A percentile compares a stretch with the other conserved stretches of the same genome.
These are phyloP conservation scores for Chionodraco myersi DNA, from an alignment of 2,113 vertebrate species.

Conservation along the genomic window DNA sequence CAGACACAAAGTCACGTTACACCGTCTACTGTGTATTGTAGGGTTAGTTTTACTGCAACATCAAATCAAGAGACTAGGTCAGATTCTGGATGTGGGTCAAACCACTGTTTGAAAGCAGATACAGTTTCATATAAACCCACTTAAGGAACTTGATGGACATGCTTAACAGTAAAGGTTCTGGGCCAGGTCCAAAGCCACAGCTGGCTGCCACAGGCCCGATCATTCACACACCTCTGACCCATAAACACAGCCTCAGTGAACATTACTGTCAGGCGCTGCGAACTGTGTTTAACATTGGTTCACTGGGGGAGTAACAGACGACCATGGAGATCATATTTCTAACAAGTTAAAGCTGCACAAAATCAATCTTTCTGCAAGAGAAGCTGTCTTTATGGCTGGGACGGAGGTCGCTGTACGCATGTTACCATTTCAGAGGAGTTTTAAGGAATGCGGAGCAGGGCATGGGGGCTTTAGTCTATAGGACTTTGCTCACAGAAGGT, in stretches of 20 bases:
- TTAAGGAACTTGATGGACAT: slow-evolving; percentile 60
- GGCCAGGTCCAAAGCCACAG: slow-evolving; percentile 69
- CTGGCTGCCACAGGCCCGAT: slow-evolving; percentile 62
- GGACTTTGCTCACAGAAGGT: slow-evolving; percentile 34
- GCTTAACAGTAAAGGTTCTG: slow-evolving; percentile 66
- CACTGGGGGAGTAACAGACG: slow-evolving; percentile 60
- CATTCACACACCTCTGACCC: slow-evolving; percentile 74
- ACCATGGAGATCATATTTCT: slow-evolving; percentile 58
- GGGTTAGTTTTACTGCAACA: slow-evolving; percentile 31
- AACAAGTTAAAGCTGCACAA: slow-evolving; percentile 41
- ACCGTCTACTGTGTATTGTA: slow-evolving; percentile 4
- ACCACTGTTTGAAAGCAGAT: slow-evolving; percentile 67
- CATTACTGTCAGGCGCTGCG: slow-evolving; percentile 66
- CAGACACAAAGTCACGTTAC: slow-evolving; percentile 17
- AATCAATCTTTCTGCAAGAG: slow-evolving; percentile 39
- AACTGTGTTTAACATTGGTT: slow-evolving; percentile 79
- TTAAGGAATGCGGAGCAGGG: slow-evolving; percentile 13
- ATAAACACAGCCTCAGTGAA: slow-evolving; percentile 69
- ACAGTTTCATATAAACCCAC: slow-evolving; percentile 61
- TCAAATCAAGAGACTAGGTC: slow-evolving; percentile 44
- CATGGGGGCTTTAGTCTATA: slow-evolving; percentile 29
- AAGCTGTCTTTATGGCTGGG: slow-evolving; percentile 14
- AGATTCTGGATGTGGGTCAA: slow-evolving; percentile 55
- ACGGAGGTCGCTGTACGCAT: slow-evolving; percentile 5
- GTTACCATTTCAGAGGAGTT: slow-evolving; percentile 36